A percentile compares a stretch with the other conserved stretches of the same genome.
phyloP scores from a whole-genome alignment of 2,888 invertebrate genomes.

The Portevinia maculata region DNA sequence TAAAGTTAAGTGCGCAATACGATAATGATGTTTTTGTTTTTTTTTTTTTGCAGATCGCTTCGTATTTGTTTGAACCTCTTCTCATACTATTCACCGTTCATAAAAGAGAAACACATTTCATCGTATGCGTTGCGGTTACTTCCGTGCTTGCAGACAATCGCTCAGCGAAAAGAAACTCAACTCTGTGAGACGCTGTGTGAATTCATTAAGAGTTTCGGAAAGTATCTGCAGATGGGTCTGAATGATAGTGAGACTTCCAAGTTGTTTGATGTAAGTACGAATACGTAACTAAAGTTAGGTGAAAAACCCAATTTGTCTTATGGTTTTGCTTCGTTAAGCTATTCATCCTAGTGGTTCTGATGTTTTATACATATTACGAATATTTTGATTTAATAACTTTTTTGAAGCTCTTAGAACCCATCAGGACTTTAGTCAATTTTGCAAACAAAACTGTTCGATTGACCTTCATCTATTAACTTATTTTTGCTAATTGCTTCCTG shows the following conservation, averaged over 20 bases:
- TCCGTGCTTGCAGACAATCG: constrained; percentile 89
- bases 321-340: background rate
- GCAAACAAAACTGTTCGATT: too few species aligned
- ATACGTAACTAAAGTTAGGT: background rate
- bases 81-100: constrained; percentile 89
- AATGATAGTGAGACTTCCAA: constrained; percentile 82
- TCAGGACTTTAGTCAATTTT: too few species aligned
- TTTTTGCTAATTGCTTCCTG: too few species aligned
- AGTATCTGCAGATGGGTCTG: constrained; percentile 81
- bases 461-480: too few species aligned
- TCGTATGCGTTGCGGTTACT: constrained; percentile 90
- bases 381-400: too few species aligned
- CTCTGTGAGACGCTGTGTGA: constrained; percentile 81
- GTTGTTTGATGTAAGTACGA: constrained; percentile 80
- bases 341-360: too few species aligned
- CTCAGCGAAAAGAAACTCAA: constrained; percentile 86
- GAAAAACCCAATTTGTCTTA: background rate
- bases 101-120: constrained; percentile 90
- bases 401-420: too few species aligned
- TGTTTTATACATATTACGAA: too few species aligned
- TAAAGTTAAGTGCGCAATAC: constrained; percentile 6
- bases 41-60: constrained; percentile 84
- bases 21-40: background rate
- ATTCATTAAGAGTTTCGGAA: constrained; percentile 81
- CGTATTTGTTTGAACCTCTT: constrained; percentile 91